A percentile compares a stretch with the other conserved stretches of the same genome.
phyloP scores from a whole-genome alignment of 2,113 vertebrate species.

The Patagioenas fasciata region DNA sequence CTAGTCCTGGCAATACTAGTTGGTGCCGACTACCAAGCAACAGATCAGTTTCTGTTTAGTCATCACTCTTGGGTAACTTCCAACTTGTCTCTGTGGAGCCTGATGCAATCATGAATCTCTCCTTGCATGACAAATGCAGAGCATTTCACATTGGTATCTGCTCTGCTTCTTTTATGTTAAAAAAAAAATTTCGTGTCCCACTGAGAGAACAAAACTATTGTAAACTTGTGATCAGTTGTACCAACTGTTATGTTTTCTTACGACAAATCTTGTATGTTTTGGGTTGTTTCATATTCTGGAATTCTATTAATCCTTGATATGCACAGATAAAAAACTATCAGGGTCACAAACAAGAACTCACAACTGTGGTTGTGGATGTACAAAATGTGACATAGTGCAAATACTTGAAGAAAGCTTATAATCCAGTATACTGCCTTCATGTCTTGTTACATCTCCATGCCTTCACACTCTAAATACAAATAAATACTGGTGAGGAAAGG shows the following conservation, averaged over 20 bases:
- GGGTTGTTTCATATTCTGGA: neutral
- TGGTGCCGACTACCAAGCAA: neutral
- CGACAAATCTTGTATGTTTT: neutral
- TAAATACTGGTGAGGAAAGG: neutral
- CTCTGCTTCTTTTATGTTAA: neutral
- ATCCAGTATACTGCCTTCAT: neutral
- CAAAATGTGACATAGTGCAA: neutral
- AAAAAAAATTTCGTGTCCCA: neutral
- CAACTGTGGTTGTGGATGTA: neutral
- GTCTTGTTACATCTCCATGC: neutral
- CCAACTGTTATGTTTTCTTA: neutral
- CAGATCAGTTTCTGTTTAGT: slow-evolving; percentile 43
- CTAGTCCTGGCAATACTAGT: neutral
- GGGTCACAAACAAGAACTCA: neutral
- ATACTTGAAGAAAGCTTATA: neutral
- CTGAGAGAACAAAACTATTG: neutral
- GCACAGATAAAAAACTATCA: neutral
- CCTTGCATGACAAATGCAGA: neutral
- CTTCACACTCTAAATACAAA: neutral
- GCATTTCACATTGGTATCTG: neutral
- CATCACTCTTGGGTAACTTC: slow-evolving; percentile 8
- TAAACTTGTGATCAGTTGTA: neutral
- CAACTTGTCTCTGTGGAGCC: neutral
- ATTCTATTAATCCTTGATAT: neutral
- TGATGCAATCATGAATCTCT: slow-evolving; percentile 29